These are phyloP conservation scores for Chromis chromis DNA, from an alignment of 2,797 vertebrate species.

Conservation along the genomic window DNA sequence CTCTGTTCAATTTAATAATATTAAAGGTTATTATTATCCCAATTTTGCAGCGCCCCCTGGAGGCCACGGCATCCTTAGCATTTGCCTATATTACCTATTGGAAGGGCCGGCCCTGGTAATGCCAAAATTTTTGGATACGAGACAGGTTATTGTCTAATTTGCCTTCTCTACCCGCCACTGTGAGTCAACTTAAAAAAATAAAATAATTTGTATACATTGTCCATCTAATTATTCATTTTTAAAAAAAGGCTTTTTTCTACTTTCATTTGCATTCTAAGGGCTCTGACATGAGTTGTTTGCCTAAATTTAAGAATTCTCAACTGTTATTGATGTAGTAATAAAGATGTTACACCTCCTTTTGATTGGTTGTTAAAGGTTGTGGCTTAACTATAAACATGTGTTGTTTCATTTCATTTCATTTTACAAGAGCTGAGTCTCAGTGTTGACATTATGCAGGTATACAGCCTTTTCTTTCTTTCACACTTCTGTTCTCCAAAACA, in stretches of 20 bases:
- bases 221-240: background rate
- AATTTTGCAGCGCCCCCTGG: too few relatives aligned
- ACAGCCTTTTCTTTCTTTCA: slow-evolving; percentile 1
- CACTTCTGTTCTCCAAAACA: background rate
- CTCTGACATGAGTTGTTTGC: background rate
- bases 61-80: too few relatives aligned
- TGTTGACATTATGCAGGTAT: background rate
- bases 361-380: background rate
- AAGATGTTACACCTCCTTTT: background rate
- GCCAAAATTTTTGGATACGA: too few relatives aligned
- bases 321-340: too few relatives aligned
- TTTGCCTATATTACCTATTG: too few relatives aligned
- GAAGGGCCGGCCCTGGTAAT: too few relatives aligned
- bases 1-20: too few relatives aligned
- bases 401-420: too few relatives aligned
- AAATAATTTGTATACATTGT: background rate
- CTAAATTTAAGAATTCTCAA: background rate
- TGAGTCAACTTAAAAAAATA: too few relatives aligned
- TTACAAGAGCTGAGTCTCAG: too few relatives aligned
- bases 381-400: background rate
- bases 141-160: background rate
- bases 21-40: too few relatives aligned
- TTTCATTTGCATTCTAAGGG: background rate
- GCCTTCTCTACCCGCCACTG: too few relatives aligned
- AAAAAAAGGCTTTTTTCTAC: background rate